These are phyloP conservation scores for honey bee (Apis mellifera) DNA, from an alignment of 1,140 invertebrate species.

Conservation along the genomic window DNA sequence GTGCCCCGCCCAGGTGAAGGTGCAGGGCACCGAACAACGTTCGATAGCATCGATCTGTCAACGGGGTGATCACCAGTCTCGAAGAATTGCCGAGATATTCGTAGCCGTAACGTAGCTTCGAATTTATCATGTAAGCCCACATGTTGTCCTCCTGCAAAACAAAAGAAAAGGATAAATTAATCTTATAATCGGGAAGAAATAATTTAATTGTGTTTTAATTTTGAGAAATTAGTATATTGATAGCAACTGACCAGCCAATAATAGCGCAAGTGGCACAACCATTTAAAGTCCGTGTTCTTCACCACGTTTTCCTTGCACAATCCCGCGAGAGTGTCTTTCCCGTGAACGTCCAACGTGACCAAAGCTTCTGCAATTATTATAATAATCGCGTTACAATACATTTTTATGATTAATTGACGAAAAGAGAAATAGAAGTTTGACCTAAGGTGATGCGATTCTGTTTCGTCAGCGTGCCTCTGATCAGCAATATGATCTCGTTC, in stretches of 20 bases:
- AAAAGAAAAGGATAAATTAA: not conserved
- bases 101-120: constrained; percentile 94
- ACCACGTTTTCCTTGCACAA: constrained; percentile 87
- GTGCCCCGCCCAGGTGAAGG: constrained; percentile 92
- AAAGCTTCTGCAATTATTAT: constrained; percentile 85
- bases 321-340: constrained; percentile 90
- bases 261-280: constrained; percentile 95
- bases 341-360: constrained; percentile 96
- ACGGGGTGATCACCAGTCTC: constrained; percentile 93
- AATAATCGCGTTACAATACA: no score
- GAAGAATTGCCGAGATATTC: constrained; percentile 96
- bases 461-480: constrained; percentile 91
- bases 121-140: constrained; percentile 94
- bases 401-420: not conserved
- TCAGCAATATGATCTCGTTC: constrained; percentile 91
- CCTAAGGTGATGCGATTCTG: constrained; percentile 95
- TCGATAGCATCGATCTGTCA: constrained; percentile 96
- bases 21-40: constrained; percentile 95
- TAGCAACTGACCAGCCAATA: constrained; percentile 94
- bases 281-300: constrained; percentile 92
- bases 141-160: constrained; percentile 83
- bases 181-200: no score
- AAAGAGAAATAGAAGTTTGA: constrained; percentile 67
- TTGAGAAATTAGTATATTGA: not conserved
- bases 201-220: not conserved